Conservation (phyloP, 2,113 vertebrate genomes). For the Pelvicachromis taeniatus region DNA sequence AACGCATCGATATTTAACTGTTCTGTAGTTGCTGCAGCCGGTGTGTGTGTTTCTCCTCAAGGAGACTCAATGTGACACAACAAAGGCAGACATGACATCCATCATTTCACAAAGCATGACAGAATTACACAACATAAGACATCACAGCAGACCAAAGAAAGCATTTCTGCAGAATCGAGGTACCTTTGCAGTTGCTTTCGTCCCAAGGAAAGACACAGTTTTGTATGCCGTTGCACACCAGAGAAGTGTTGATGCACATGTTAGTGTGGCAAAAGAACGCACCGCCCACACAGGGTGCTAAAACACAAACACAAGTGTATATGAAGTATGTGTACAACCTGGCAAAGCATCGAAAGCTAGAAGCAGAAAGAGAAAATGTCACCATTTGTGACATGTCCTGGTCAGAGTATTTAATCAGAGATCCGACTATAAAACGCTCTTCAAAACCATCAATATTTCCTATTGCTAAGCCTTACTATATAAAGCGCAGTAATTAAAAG, state of each 20-base stretch:
- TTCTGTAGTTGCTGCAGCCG: neutral
- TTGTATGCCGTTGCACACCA: constrained; percentile 94
- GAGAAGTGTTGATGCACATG: constrained; percentile 97
- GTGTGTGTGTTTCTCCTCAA: neutral
- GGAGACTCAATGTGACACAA: neutral
- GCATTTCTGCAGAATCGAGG: neutral
- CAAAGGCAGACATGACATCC: neutral
- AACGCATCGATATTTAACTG: neutral
- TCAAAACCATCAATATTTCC: neutral
- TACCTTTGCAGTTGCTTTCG: constrained; percentile 94
- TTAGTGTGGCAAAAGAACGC: constrained; percentile 96
- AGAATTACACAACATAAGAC: neutral
- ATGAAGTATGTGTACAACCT: neutral
- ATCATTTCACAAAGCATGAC: neutral
- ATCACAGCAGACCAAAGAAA: neutral
- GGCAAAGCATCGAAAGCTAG: neutral
- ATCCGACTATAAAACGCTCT: neutral
- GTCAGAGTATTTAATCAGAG: neutral
- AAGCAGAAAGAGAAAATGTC: neutral
- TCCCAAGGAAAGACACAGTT: constrained; percentile 98
- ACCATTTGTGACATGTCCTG: neutral
- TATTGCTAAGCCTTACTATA: neutral
- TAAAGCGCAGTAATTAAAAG: neutral
- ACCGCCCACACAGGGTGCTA: constrained; percentile 84
- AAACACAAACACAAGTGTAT: constrained; percentile 21